phyloP scores from a whole-genome alignment of 2,888 invertebrate species.

The Dyspetes luteomarginatus region DNA sequence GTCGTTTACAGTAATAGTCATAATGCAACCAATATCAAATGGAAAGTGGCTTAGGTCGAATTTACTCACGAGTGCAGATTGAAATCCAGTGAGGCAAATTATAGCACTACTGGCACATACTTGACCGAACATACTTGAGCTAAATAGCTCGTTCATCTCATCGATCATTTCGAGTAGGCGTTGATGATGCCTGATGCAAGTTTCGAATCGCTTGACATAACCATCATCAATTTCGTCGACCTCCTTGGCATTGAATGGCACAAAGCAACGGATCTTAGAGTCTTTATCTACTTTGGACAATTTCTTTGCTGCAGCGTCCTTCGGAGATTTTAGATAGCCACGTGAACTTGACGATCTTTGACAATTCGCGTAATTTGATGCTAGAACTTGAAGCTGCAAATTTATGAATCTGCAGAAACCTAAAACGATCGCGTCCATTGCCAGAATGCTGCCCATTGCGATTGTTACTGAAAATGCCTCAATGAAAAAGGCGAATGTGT shows the following conservation, averaged over 20 bases:
- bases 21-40: not conserved
- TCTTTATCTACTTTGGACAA: too few species aligned
- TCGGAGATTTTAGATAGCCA: too few species aligned
- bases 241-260: slow-evolving; percentile 56
- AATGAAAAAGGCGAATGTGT: slow-evolving; percentile 67
- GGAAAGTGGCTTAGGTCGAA: too few species aligned
- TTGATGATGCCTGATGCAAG: slow-evolving; percentile 73
- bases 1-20: too few species aligned
- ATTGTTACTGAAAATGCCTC: slow-evolving; percentile 70
- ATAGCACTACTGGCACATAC: slow-evolving; percentile 76
- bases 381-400: slow-evolving; percentile 70
- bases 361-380: slow-evolving; percentile 70
- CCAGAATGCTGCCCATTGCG: slow-evolving; percentile 71
- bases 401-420: slow-evolving; percentile 69
- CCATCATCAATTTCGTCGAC: slow-evolving; percentile 44
- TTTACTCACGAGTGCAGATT: slow-evolving; percentile 73
- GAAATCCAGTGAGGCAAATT: slow-evolving; percentile 79
- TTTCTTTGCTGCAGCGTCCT: too few species aligned
- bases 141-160: slow-evolving; percentile 73
- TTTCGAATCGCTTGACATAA: slow-evolving; percentile 66
- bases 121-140: slow-evolving; percentile 74
- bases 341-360: too few species aligned
- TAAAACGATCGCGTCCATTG: slow-evolving; percentile 70
- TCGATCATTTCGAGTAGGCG: slow-evolving; percentile 68
- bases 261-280: slow-evolving; percentile 50